These are phyloP conservation scores for Aulostomus chinensis DNA, from an alignment of 2,797 vertebrate species.

Conservation along the genomic window DNA sequence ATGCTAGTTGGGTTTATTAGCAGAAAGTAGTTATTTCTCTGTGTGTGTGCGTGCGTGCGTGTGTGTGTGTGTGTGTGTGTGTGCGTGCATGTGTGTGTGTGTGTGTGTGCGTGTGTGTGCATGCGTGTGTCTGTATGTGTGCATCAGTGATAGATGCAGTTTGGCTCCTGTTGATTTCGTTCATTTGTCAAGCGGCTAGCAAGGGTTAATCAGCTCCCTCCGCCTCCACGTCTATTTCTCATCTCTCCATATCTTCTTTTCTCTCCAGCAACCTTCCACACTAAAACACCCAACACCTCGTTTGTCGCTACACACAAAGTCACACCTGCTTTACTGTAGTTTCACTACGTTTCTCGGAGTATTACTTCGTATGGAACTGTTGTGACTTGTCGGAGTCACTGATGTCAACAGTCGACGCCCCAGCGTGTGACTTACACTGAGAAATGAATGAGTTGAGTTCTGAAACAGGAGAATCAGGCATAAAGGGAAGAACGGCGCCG, in stretches of 20 bases:
- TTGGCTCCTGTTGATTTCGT: conserved; percentile 64
- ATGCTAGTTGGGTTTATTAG: conserved; percentile 79
- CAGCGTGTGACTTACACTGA: too few relatives aligned
- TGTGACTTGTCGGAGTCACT: too few relatives aligned
- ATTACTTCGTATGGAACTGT: too few relatives aligned
- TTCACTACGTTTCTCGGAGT: too few relatives aligned
- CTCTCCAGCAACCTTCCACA: conserved; percentile 7
- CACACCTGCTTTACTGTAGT: too few relatives aligned
- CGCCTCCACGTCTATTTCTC: conserved; percentile 27
- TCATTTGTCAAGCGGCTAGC: conserved; percentile 79
- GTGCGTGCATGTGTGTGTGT: conserved; percentile 8
- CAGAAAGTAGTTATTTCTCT: conserved; percentile 68
- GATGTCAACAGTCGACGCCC: too few relatives aligned
- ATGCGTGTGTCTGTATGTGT: conserved; percentile 19
- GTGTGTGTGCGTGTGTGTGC: conserved; percentile 29
- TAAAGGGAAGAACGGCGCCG: too few relatives aligned
- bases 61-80: conserved; percentile 23
- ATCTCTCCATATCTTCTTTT: conserved; percentile 8
- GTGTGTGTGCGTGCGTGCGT: conserved; percentile 30
- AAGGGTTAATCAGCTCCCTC: conserved; percentile 80
- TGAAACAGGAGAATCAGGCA: too few relatives aligned
- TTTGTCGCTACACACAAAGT: neutral
- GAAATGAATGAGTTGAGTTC: too few relatives aligned
- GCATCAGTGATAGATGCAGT: conserved; percentile 68
- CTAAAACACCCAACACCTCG: neutral